Conservation (phyloP, 2,113 vertebrate species). For the Nematolebias whitei region DNA sequence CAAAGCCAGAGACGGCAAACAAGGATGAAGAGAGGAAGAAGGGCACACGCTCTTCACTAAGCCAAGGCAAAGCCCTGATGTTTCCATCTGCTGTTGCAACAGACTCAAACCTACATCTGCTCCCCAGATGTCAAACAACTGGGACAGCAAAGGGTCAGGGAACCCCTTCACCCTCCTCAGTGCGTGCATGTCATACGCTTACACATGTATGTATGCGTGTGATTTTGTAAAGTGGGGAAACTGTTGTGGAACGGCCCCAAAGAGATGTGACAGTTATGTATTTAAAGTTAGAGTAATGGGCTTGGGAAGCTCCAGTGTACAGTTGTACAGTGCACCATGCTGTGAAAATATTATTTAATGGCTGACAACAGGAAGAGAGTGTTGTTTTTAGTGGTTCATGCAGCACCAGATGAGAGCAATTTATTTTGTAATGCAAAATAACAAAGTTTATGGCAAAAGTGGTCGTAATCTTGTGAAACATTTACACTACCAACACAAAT, state of each 20-base stretch:
- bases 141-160: constrained; percentile 81
- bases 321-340: not conserved
- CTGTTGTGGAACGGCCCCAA: constrained; percentile 43
- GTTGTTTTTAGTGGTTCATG: constrained; percentile 7
- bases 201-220: constrained; percentile 14
- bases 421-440: constrained; percentile 18
- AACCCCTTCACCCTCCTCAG: constrained; percentile 77
- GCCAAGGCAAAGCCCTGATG: constrained; percentile 64
- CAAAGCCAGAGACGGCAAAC: constrained; percentile 46
- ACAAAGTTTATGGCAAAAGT: constrained; percentile 25
- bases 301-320: not conserved
- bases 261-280: constrained; percentile 41
- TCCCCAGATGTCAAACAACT: constrained; percentile 73
- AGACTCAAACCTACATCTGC: constrained; percentile 75
- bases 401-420: constrained; percentile 17
- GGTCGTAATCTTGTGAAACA: constrained; percentile 13
- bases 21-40: constrained; percentile 51
- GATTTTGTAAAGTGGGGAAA: constrained; percentile 18
- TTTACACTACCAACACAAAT: constrained; percentile 5
- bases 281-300: no score
- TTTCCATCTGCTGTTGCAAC: constrained; percentile 77
- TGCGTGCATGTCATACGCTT: constrained; percentile 20
- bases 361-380: constrained; percentile 1
- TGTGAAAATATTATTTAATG: constrained; percentile 18
- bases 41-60: constrained; percentile 70